Conservation (phyloP, 2,888 invertebrate genomes). For the Thecocarcelia acutangulata region DNA sequence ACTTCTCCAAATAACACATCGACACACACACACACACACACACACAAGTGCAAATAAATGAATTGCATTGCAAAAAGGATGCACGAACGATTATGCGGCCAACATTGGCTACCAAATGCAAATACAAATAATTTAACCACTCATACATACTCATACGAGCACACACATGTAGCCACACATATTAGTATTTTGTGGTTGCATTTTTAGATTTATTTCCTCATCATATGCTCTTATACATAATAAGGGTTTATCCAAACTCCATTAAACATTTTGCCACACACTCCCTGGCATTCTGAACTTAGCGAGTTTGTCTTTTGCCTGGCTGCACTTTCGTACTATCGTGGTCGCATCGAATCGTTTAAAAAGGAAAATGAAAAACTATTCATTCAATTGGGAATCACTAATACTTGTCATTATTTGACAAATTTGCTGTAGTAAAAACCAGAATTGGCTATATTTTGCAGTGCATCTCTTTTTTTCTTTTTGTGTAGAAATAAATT, state of each 20-base stretch:
- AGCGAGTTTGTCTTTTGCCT: constrained; percentile 4
- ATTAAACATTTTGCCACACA: no score
- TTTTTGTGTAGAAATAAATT: constrained; percentile 59
- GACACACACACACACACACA: neutral
- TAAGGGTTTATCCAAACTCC: constrained; percentile 46
- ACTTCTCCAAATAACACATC: neutral
- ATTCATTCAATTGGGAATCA: constrained; percentile 65
- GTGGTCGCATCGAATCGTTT: neutral
- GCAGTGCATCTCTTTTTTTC: neutral
- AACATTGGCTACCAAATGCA: constrained; percentile 54
- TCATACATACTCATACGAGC: neutral
- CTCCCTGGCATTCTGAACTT: neutral
- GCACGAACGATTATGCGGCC: constrained; percentile 2
- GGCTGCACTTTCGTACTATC: neutral
- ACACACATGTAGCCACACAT: neutral
- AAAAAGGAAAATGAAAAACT: constrained; percentile 51
- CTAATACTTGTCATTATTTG: constrained; percentile 71
- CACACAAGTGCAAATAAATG: constrained; percentile 7
- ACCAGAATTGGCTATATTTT: constrained; percentile 49
- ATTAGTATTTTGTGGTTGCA: constrained; percentile 44
- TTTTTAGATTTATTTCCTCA: constrained; percentile 77
- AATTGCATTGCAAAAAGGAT: constrained; percentile 19
- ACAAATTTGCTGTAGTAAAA: constrained; percentile 67
- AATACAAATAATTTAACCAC: constrained; percentile 51
- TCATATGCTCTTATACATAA: constrained; percentile 56